Conservation (phyloP, 2,888 invertebrate species). For the Pseudeuparius sepicola region DNA sequence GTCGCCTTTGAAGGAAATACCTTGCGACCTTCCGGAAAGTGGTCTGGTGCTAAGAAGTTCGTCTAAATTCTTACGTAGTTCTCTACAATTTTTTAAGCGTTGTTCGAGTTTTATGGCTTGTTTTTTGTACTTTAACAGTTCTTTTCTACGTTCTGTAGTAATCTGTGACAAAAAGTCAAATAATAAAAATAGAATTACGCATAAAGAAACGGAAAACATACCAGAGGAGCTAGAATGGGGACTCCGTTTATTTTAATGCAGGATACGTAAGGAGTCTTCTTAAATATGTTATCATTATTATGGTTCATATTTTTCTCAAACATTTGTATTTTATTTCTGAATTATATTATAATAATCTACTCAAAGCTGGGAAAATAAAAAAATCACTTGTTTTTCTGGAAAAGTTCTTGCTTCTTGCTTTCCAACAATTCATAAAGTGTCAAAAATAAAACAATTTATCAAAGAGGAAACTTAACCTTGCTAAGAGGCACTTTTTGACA, state of each 20-base stretch:
- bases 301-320: no score
- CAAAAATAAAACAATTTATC: no score
- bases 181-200: no score
- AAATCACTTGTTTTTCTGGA: no score
- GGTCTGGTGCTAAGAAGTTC: conserved; percentile 22
- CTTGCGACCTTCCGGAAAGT: conserved; percentile 10
- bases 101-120: conserved; percentile 57
- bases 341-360: no score
- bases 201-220: conserved; percentile 39
- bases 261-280: conserved; percentile 44
- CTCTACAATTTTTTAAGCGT: conserved; percentile 41
- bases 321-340: no score
- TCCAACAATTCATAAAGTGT: no score
- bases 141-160: conserved; percentile 50
- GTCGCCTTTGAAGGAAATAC: conserved; percentile 19
- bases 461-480: no score
- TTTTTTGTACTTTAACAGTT: conserved; percentile 57
- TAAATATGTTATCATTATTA: no score
- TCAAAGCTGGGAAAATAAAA: no score
- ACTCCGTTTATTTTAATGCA: conserved; percentile 64
- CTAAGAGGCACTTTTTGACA: no score
- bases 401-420: no score
- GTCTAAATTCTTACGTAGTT: conserved; percentile 33
- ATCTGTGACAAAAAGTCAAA: conserved; percentile 46
- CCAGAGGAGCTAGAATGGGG: conserved; percentile 67